phyloP scores from a whole-genome alignment of 1,140 invertebrate genomes.

The Trichonephila clavata region DNA sequence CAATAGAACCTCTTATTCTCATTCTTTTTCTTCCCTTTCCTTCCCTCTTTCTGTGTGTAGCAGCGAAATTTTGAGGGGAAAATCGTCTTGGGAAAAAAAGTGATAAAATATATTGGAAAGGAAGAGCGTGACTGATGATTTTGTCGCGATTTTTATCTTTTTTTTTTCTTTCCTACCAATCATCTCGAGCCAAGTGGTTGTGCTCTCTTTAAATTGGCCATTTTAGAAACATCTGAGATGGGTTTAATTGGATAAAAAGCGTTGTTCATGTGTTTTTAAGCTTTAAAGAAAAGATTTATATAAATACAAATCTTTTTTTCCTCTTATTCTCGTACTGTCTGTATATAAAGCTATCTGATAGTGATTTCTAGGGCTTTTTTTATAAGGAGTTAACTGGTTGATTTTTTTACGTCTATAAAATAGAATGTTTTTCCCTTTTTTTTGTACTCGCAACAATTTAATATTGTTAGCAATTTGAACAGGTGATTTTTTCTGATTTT shows the following conservation, averaged over 20 bases:
- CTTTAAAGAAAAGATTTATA: conserved; percentile 1
- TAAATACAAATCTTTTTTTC: not conserved
- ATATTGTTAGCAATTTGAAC: not conserved
- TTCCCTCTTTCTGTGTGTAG: not conserved
- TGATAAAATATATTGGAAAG: conserved; percentile 25
- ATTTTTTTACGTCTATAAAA: not conserved
- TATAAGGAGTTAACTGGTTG: not conserved
- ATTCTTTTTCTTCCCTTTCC: not conserved
- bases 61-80: not conserved
- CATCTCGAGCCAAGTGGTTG: conserved; percentile 8
- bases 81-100: conserved; percentile 38
- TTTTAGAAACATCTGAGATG: not conserved
- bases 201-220: conserved; percentile 25
- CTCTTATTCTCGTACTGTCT: not conserved
- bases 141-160: not conserved
- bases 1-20: not conserved
- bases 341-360: not conserved
- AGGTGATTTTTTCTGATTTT: too few species aligned
- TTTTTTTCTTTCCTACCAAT: not conserved
- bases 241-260: conserved; percentile 17
- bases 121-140: conserved; percentile 41
- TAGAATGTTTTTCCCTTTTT: too few species aligned
- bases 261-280: not conserved
- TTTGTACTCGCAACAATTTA: not conserved
- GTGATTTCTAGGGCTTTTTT: not conserved